phyloP scores from a whole-genome alignment of 1,140 invertebrate species.

The Neotoxoptera formosana region DNA sequence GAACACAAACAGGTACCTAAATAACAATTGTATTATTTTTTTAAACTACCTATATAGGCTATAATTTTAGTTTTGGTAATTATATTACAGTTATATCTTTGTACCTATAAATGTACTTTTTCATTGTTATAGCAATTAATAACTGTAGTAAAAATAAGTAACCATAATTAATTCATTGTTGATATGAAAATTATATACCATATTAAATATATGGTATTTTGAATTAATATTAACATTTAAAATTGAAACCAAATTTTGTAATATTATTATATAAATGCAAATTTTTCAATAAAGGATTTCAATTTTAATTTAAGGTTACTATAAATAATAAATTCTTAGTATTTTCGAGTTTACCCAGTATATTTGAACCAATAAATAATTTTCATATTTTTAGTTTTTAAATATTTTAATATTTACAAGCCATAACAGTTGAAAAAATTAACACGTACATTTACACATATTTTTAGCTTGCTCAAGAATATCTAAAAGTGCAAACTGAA shows the following conservation, averaged over 20 bases:
- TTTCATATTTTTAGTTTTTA: not conserved
- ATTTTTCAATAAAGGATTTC: not conserved
- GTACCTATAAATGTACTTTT: not conserved
- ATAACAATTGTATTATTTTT: not conserved
- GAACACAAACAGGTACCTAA: constrained; percentile 75
- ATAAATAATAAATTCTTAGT: too few relatives aligned
- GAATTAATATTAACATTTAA: not conserved
- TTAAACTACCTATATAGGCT: not conserved
- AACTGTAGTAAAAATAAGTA: not conserved
- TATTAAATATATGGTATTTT: too few relatives aligned
- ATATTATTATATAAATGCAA: not conserved
- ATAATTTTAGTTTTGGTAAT: not conserved
- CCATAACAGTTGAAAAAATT: not conserved
- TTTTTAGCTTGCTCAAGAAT: constrained; percentile 68
- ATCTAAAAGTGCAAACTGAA: constrained; percentile 75
- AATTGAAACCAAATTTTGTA: not conserved
- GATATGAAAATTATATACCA: not conserved
- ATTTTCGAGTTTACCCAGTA: not conserved
- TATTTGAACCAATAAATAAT: not conserved
- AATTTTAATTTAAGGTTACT: not conserved
- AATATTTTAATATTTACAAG: not conserved
- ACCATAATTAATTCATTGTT: not conserved
- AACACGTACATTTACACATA: constrained; percentile 51
- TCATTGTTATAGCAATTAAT: not conserved
- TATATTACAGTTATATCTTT: not conserved